Percentiles rank a stretch among this genome's conserved stretches.
These are phyloP conservation scores for Sarcophaga caerulescens DNA, from an alignment of 2,888 invertebrate species.

Conservation along the genomic window DNA sequence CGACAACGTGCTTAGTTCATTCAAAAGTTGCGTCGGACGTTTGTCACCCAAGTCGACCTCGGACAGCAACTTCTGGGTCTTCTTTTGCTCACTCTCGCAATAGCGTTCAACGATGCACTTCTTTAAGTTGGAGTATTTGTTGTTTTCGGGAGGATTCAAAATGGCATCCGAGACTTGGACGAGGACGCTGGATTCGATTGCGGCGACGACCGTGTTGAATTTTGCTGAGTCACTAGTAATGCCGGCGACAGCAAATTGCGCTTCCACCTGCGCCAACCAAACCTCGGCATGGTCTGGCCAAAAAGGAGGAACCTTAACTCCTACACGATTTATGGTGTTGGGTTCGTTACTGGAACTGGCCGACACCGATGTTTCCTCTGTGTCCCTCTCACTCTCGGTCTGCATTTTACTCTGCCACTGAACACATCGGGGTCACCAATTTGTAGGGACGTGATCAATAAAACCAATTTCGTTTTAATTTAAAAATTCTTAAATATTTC, in stretches of 20 bases:
- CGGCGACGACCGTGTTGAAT: constrained; percentile 69
- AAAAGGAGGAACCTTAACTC: constrained; percentile 70
- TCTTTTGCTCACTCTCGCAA: constrained; percentile 66
- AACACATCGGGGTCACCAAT: background rate
- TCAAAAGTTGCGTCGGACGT: constrained; percentile 64
- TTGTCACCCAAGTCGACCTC: constrained; percentile 64
- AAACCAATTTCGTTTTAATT: background rate
- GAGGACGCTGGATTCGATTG: constrained; percentile 61
- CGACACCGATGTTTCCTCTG: background rate
- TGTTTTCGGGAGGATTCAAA: no score
- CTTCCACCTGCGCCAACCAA: constrained; percentile 73
- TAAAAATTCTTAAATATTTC: background rate
- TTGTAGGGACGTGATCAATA: background rate
- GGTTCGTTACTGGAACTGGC: background rate
- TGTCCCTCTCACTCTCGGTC: background rate
- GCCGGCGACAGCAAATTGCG: constrained; percentile 68
- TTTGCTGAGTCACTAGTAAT: constrained; percentile 70
- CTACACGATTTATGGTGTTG: constrained; percentile 2
- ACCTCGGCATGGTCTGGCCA: constrained; percentile 70
- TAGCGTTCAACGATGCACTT: no score
- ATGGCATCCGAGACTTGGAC: constrained; percentile 51
- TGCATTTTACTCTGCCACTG: background rate
- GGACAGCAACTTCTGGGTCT: constrained; percentile 58
- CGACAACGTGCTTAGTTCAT: constrained; percentile 56
- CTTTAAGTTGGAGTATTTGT: no score